These are phyloP conservation scores for Centruroides sculpturatus DNA, from an alignment of 1,140 invertebrate species.

Conservation along the genomic window DNA sequence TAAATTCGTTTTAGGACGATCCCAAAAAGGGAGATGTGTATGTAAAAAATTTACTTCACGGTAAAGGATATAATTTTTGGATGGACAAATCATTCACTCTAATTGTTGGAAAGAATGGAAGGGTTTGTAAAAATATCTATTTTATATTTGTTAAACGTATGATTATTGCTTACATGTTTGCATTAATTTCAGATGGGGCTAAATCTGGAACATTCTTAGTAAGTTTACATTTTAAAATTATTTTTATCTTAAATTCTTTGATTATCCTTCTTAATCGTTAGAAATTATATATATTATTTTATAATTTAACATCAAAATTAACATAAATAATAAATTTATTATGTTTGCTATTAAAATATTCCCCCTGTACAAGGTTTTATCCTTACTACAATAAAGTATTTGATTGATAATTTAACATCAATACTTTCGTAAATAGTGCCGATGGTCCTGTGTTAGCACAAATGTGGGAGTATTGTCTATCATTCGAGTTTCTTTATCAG, in stretches of 20 bases:
- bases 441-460: conserved; percentile 91
- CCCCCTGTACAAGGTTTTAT: too few species aligned
- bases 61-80: conserved; percentile 92
- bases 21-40: conserved; percentile 68
- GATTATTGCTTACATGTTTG: too few species aligned
- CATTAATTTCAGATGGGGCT: too few species aligned
- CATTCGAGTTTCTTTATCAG: conserved; percentile 49
- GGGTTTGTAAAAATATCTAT: conserved; percentile 44
- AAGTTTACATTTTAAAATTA: neutral
- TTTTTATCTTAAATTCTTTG: neutral
- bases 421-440: conserved; percentile 45
- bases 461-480: conserved; percentile 77
- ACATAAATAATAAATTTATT: too few species aligned
- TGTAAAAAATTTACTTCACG: conserved; percentile 75
- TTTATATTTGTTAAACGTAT: too few species aligned
- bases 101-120: conserved; percentile 79
- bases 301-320: neutral
- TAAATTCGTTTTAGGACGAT: conserved; percentile 42
- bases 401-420: neutral
- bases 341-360: too few species aligned
- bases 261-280: neutral
- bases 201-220: conserved; percentile 3
- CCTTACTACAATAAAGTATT: too few species aligned
- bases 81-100: conserved; percentile 98
- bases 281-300: neutral